These are phyloP conservation scores for Microctonus hyperodae DNA, from an alignment of 2,888 invertebrate species.

Conservation along the genomic window DNA sequence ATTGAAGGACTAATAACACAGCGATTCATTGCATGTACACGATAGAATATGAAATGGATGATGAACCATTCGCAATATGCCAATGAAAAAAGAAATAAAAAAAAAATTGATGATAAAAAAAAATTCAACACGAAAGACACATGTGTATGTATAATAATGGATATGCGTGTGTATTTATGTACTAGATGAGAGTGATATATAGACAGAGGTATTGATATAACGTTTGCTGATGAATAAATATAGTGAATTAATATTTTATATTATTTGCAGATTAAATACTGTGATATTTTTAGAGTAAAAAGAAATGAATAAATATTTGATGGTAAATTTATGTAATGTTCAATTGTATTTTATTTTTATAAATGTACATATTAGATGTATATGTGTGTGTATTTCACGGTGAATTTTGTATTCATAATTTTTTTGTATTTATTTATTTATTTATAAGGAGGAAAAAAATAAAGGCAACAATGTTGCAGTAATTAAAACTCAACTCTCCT, in stretches of 20 bases:
- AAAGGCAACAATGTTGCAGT: slow-evolving; percentile 56
- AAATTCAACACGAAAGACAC: neutral
- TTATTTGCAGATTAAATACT: too few species aligned
- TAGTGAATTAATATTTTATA: too few species aligned
- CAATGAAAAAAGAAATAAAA: neutral
- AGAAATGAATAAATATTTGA: neutral
- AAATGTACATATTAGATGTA: too few species aligned
- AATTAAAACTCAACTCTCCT: slow-evolving; percentile 55
- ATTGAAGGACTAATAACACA: slow-evolving; percentile 3
- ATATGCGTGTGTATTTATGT: neutral
- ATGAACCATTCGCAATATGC: neutral
- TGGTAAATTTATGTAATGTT: too few species aligned
- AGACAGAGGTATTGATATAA: neutral
- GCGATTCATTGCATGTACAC: neutral
- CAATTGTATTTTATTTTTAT: too few species aligned
- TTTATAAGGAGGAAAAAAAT: too few species aligned
- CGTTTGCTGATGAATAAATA: neutral
- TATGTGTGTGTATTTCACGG: too few species aligned
- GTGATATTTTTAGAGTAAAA: neutral
- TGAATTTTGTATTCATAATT: too few species aligned
- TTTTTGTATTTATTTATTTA: too few species aligned
- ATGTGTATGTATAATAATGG: too few species aligned
- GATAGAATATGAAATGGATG: slow-evolving; percentile 1
- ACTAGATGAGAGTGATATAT: neutral
- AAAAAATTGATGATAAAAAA: neutral